phyloP scores from a whole-genome alignment of 2,888 invertebrate genomes.

The Sarcophaga rosellei region DNA sequence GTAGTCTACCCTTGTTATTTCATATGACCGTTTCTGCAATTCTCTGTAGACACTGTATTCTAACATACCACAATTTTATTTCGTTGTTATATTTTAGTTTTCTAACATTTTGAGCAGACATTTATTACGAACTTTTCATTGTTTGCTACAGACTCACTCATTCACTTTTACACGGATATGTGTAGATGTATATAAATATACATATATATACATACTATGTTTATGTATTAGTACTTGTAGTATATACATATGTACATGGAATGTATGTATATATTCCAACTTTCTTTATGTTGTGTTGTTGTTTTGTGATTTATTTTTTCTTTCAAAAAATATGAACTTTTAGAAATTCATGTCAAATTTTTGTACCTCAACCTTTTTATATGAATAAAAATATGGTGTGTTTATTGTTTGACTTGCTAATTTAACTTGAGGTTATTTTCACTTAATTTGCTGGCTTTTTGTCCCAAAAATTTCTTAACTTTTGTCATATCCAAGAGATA shows the following conservation, averaged over 20 bases:
- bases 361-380: conserved; percentile 14
- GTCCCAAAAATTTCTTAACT: not conserved
- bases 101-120: conserved; percentile 14
- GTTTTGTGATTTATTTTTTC: not conserved
- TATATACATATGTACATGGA: not conserved
- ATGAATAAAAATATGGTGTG: not conserved
- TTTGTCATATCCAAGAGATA: not conserved
- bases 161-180: conserved; percentile 5
- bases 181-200: too few species aligned
- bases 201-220: too few species aligned
- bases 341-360: conserved; percentile 7
- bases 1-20: not conserved
- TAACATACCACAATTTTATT: not conserved
- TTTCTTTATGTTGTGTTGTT: not conserved
- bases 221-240: too few species aligned
- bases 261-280: not conserved
- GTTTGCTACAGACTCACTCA: not conserved
- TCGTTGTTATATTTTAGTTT: conserved; percentile 19
- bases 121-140: conserved; percentile 32
- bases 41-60: not conserved
- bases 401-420: not conserved
- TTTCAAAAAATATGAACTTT: conserved; percentile 16
- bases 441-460: not conserved
- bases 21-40: not conserved
- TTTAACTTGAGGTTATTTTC: not conserved